phyloP scores from a whole-genome alignment of 2,797 vertebrate species.

The Leucoraja ocellata region DNA sequence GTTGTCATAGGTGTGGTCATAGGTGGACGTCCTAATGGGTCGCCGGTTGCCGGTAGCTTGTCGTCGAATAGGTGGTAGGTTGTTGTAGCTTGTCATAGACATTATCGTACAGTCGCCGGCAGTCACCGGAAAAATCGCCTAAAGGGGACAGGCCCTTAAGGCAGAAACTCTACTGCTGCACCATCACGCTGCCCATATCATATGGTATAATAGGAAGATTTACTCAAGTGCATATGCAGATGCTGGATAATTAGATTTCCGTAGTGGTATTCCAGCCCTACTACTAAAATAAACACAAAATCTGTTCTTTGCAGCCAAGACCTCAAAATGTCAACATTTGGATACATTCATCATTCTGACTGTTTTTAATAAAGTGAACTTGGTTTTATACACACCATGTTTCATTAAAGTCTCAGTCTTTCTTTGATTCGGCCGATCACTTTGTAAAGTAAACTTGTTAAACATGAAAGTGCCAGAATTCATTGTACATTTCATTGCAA shows the following conservation, averaged over 20 bases:
- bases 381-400: not conserved
- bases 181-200: no score
- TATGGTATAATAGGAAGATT: not conserved
- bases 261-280: constrained; percentile 3
- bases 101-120: no score
- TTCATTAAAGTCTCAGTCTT: constrained; percentile 5
- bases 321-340: constrained; percentile 31
- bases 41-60: no score
- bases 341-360: constrained; percentile 16
- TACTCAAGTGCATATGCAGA: not conserved
- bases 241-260: constrained; percentile 10
- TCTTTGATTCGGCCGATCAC: not conserved
- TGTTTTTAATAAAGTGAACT: constrained; percentile 23
- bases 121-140: no score
- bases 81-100: no score
- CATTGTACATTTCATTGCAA: not conserved
- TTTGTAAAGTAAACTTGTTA: not conserved
- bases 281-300: constrained; percentile 29
- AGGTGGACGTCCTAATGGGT: no score
- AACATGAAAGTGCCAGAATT: constrained; percentile 8
- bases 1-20: no score
- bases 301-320: not conserved
- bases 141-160: no score
- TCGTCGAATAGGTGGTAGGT: no score
- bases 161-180: no score